Conservation (phyloP, 2,113 vertebrate genomes). For the Microcebus griseorufus region DNA sequence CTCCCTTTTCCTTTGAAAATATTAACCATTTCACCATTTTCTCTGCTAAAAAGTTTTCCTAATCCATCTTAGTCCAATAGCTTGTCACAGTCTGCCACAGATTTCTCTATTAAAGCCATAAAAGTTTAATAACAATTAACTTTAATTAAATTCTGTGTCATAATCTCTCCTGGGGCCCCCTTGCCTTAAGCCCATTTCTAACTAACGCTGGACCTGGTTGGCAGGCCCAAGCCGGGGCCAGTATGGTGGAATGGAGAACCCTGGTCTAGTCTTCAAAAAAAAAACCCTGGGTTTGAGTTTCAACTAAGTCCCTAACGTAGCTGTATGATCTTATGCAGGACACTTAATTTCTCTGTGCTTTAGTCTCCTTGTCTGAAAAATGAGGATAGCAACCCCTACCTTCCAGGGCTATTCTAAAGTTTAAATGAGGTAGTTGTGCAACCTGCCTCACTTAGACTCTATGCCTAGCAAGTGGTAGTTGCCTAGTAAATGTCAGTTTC, state of each 20-base stretch:
- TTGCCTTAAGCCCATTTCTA: background rate
- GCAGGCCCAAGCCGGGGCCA: background rate
- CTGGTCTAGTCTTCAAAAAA: background rate
- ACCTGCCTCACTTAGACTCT: background rate
- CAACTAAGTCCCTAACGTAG: background rate
- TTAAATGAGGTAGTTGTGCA: background rate
- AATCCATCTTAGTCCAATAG: background rate
- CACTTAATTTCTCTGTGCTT: background rate
- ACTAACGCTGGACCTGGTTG: background rate
- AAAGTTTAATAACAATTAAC: background rate
- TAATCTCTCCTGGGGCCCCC: background rate
- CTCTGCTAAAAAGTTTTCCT: background rate
- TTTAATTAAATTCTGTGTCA: background rate
- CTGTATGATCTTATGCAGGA: background rate
- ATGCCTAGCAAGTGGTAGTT: background rate
- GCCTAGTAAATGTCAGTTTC: background rate
- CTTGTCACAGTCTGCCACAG: background rate
- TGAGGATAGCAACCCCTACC: background rate
- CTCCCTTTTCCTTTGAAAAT: conserved; percentile 24
- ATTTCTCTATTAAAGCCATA: background rate
- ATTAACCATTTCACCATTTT: background rate
- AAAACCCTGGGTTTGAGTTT: background rate
- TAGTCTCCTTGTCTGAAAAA: background rate
- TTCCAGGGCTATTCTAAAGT: background rate
- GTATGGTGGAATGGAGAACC: background rate